Evolutionary conservation across 2,797 vertebrate genomes (phyloP).

Genomic region (Clarias fuscus): DNA sequence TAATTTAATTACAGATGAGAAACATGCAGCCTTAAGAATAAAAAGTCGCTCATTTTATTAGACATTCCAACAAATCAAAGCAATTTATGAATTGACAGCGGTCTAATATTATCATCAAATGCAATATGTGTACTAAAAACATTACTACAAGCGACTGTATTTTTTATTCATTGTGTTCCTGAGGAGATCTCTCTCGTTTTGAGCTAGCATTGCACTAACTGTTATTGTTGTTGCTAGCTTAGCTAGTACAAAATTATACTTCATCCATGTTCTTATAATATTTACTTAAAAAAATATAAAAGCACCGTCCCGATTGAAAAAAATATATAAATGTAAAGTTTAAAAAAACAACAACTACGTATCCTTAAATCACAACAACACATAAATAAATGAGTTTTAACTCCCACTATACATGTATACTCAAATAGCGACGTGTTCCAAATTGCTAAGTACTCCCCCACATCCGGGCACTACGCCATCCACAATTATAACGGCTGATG

Average conservation of each 20-base stretch:
- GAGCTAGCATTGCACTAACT: background rate
- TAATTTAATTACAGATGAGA: background rate
- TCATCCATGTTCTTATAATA: too few species aligned
- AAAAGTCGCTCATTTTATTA: background rate
- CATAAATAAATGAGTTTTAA: background rate
- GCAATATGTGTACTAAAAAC: background rate
- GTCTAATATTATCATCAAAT: background rate
- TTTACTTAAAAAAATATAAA: background rate
- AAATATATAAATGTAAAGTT: background rate
- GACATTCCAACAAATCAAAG: background rate
- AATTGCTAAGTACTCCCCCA: background rate
- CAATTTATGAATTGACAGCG: background rate
- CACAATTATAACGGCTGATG: too few species aligned
- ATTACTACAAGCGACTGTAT: background rate
- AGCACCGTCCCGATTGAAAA: background rate
- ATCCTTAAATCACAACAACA: background rate
- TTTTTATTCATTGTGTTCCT: background rate
- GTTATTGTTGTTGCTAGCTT: background rate
- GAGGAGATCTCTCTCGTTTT: background rate
- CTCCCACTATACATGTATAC: background rate
- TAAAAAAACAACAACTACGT: background rate
- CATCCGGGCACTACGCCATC: background rate
- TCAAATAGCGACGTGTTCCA: background rate
- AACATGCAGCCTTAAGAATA: background rate
- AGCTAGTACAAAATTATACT: background rate